phyloP scores from a whole-genome alignment of 2,797 vertebrate species.

The Philypnodon macrostomus region DNA sequence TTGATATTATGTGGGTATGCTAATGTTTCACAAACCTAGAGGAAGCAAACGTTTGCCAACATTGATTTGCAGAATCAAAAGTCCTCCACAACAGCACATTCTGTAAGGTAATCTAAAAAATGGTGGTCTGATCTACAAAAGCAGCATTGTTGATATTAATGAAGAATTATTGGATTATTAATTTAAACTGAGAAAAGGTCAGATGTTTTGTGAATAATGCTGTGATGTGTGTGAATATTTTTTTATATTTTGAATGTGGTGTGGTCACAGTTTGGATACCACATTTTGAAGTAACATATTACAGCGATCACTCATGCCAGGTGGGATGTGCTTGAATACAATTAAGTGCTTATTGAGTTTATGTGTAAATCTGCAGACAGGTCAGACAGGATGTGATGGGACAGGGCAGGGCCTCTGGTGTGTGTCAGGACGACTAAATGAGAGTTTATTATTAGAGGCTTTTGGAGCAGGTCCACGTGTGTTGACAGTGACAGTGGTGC shows the following conservation, averaged over 20 bases:
- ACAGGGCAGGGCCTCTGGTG: conserved; percentile 31
- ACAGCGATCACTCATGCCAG: not conserved
- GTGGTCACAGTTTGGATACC: conserved; percentile 10
- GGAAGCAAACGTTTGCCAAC: conserved; percentile 54
- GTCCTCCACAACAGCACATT: conserved; percentile 44
- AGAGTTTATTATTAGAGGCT: conserved; percentile 56
- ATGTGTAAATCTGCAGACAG: conserved; percentile 41
- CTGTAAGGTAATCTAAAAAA: conserved; percentile 1
- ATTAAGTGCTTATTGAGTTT: conserved; percentile 19
- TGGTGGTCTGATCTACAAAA: too few relatives aligned
- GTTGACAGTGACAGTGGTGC: conserved; percentile 57
- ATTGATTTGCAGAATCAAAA: conserved; percentile 65
- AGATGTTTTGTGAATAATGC: conserved; percentile 10
- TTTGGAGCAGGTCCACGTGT: conserved; percentile 55
- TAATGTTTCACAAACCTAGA: conserved; percentile 71
- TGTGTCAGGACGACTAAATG: conserved; percentile 35
- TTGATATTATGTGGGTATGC: conserved; percentile 65
- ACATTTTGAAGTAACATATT: conserved; percentile 10
- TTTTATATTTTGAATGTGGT: conserved; percentile 10
- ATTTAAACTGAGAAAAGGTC: conserved; percentile 13
- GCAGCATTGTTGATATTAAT: too few relatives aligned
- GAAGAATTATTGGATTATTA: too few relatives aligned
- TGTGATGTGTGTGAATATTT: conserved; percentile 13
- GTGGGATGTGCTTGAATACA: conserved; percentile 6
- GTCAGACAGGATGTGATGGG: conserved; percentile 38